A percentile compares a stretch with the other conserved stretches of the same genome.
Evolutionary conservation across 1,140 invertebrate species (phyloP).

Genomic region (Spodoptera litura): DNA sequence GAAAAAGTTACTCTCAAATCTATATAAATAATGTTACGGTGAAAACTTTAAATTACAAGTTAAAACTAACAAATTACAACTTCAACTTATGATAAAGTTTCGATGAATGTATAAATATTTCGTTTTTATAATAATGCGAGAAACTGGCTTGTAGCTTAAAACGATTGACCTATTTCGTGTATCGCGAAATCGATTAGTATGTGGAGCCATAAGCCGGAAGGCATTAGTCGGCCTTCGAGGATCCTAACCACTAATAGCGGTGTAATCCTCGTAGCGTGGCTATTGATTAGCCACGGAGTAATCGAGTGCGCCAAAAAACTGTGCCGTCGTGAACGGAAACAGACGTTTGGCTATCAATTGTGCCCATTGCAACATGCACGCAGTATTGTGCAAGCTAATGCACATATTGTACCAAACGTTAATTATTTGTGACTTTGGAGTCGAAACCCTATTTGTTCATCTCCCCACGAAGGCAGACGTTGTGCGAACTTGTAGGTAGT

Average conservation of each 20-base stretch:
- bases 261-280: conserved; percentile 26
- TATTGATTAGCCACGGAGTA: conserved; percentile 38
- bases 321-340: conserved; percentile 42
- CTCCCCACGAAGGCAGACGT: no score
- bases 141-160: conserved; percentile 1
- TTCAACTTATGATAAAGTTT: no score
- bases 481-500: no score
- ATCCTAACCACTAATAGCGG: conserved; percentile 17
- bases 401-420: neutral
- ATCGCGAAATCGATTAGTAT: conserved; percentile 42
- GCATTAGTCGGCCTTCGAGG: conserved; percentile 27
- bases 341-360: conserved; percentile 32
- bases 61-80: neutral
- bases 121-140: neutral
- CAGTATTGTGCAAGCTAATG: conserved; percentile 11
- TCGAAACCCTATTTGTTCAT: neutral
- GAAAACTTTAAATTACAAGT: neutral
- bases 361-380: conserved; percentile 5
- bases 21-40: neutral
- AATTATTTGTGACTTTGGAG: neutral
- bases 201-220: conserved; percentile 41
- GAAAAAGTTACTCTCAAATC: conserved; percentile 13
- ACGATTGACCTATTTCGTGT: conserved; percentile 21
- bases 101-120: conserved; percentile 4
- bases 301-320: conserved; percentile 33